Percentiles rank a stretch among this genome's conserved stretches.
These are phyloP conservation scores for Watsonalla cultraria DNA, from an alignment of 2,888 invertebrate species.

Conservation along the genomic window DNA sequence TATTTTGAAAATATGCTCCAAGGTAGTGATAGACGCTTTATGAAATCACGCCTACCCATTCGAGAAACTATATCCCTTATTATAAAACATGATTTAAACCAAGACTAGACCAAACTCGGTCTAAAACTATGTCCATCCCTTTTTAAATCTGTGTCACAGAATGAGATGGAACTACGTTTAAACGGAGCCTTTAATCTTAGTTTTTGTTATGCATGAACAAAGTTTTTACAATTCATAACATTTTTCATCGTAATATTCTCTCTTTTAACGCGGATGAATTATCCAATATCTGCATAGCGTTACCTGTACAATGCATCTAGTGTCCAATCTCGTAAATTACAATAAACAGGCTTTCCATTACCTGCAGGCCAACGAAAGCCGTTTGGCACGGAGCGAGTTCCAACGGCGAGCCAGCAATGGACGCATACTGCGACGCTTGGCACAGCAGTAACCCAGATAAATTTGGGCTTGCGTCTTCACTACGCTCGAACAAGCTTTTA, in stretches of 20 bases:
- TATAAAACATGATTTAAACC: too few relatives aligned
- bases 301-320: not conserved
- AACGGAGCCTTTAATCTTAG: too few relatives aligned
- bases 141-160: too few relatives aligned
- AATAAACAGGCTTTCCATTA: slow-evolving; percentile 13
- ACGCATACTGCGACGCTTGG: slow-evolving; percentile 96
- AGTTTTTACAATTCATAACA: too few relatives aligned
- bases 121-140: too few relatives aligned
- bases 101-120: too few relatives aligned
- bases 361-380: slow-evolving; percentile 91
- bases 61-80: too few relatives aligned
- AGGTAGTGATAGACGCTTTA: not conserved
- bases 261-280: too few relatives aligned
- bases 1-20: not conserved
- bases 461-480: slow-evolving; percentile 90
- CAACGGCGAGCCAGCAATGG: slow-evolving; percentile 91
- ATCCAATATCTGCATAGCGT: not conserved
- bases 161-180: too few relatives aligned
- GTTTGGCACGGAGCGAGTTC: slow-evolving; percentile 97
- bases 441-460: slow-evolving; percentile 87
- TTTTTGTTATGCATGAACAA: too few relatives aligned
- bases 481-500: slow-evolving; percentile 87
- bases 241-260: too few relatives aligned
- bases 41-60: not conserved
- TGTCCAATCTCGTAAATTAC: not conserved